Conservation (phyloP, 2,888 invertebrate genomes). For the Bruchidius siliquastri region DNA sequence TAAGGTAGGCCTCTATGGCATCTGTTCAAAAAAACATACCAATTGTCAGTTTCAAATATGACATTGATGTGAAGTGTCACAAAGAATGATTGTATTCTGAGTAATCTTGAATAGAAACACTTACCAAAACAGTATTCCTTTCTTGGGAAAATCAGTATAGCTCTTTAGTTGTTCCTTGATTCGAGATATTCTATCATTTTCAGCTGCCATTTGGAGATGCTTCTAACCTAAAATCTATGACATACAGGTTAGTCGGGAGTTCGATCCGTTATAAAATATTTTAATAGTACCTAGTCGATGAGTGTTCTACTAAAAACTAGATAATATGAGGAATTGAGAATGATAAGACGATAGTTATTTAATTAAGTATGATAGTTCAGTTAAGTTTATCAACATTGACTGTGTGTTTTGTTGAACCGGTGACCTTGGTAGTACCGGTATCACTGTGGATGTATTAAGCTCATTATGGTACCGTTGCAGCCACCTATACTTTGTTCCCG, state of each 20-base stretch:
- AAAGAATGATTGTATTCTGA: too few relatives aligned
- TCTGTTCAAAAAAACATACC: too few relatives aligned
- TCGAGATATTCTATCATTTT: background rate
- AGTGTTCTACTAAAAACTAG: background rate
- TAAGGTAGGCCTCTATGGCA: too few relatives aligned
- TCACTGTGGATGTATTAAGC: background rate
- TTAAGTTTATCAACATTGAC: background rate
- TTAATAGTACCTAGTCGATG: background rate
- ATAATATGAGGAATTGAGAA: background rate
- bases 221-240: background rate
- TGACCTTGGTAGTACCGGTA: background rate
- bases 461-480: background rate
- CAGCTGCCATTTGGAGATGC: background rate
- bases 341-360: background rate
- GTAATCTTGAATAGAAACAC: constrained; percentile 30
- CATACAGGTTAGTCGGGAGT: background rate
- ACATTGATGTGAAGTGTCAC: too few relatives aligned
- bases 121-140: constrained; percentile 81
- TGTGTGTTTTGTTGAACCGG: background rate
- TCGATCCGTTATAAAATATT: background rate
- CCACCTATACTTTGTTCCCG: too few relatives aligned
- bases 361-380: background rate
- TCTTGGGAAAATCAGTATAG: constrained; percentile 81
- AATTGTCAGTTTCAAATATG: too few relatives aligned
- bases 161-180: constrained; percentile 62